Base-by-base conservation (phyloP, 2,797 vertebrate species). In the Argyrosomus regius region DNA sequence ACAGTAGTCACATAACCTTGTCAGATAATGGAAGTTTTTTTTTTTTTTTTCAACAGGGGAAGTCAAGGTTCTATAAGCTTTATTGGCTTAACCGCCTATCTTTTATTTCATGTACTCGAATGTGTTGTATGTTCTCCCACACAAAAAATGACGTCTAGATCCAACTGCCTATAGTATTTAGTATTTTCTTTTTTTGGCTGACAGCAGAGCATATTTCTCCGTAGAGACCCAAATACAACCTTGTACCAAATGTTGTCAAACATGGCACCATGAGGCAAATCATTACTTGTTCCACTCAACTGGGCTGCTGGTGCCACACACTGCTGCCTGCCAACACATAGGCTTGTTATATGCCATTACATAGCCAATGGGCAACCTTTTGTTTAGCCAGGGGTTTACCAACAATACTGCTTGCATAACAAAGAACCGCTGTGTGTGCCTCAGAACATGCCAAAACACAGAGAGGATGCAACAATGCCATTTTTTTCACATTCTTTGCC, bases 311-410 rank as follows among this genome's bases (percentile, higher is more conserved):
- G 72, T 73, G 68, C 58, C 72, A 77, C 72, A 79, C 60, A 41
- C 72, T n/a, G 54, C 72, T 58, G 45, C 48, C 63, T 83, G 82
- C 68, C 82, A 74, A 79, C 76, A 75, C 77, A 79, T 16, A 80
- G 53, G 75, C 73, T 71, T 78, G 62, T 26, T 58, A 80, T 65
- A 26, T 74, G 56, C 60, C 71, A 78, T 70, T 52, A 77, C 68
- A 63, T 52, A 59, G 78, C 78, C 75, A 79, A 62, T 61, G 61
- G 72, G 65, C 46, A 71, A 48, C 58, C 53, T 50, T 77, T 83
- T 74, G 80, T 85, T 78, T 73, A 53, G 43, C 58, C 45, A 35
- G 14, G 11, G 53, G 62, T 72, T 84, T 69, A 81, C 58, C 50
- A 69, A 72, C 56, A 73, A 70, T 39, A 63, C 48, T 16, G 50